Evolutionary conservation across 2,888 invertebrate species (phyloP), one percentile per base, ranked within the genome.

Genomic region (Drosophila fulvimacula): DNA sequence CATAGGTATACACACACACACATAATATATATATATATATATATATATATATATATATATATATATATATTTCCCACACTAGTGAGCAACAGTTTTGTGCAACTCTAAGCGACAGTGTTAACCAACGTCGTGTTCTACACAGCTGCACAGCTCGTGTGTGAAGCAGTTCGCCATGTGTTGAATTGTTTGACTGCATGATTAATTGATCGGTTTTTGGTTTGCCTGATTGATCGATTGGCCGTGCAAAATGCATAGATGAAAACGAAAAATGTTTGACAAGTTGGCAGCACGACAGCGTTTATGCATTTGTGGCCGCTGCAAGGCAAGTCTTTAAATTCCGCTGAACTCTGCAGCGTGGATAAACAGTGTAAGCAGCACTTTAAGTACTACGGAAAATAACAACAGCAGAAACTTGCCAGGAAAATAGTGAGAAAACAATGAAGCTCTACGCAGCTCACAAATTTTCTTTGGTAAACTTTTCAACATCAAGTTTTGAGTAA

Each of bases 341-440:
- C 9, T 10, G 2, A n/a, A 15, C 44, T 24, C 15, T 7, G 1
- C 21, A 17, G 17, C 5, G 13, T n/a, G 9, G 4, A 49, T 13
- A 49, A 49, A 19, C 32, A 19, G 17, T 15, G 19, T 30, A 32
- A 32, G 32, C 10, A 13, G 7, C 7, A 21, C 34, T 51, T 49
- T 13, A 51, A 30, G 30, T 1, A 30, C 27, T 30, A 10, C 0
- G 30, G 30, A 30, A 30, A 30, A 30, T 10, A 34, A 34, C 32
- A 34, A 4, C 11, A 13, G 5, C 36, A 27, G 30, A 39, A 74
- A 70, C 42, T 69, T 70, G 60, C n/a, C 76, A 6, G 6, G 15
- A 21, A 17, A 27, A 51, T 63, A 72, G 60, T 77, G 60, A 5
- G 41, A 27, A 51, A 60, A 73, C 78, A 77, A 73, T 67, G 66